Evolutionary conservation across 1,140 invertebrate species (phyloP), one percentile per base, ranked within the genome.

Genomic region (Drosophila repletoides): DNA sequence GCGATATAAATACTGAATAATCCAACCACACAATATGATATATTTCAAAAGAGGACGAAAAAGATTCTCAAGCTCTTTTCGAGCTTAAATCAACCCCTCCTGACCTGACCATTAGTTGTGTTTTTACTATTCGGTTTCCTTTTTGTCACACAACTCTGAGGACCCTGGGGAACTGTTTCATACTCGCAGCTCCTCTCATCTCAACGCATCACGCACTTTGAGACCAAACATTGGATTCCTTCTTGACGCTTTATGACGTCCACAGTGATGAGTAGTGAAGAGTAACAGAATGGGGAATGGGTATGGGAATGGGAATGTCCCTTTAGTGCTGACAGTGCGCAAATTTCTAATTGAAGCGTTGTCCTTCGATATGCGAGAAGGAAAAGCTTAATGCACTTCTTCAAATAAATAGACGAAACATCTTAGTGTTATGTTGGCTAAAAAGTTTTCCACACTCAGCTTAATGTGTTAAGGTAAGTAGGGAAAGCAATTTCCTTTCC

Each of bases 341-440:
- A 58, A 67, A 63, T 56, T 76, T 81, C 67, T 80, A 80, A 81
- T 80, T 81, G 75, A 79, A 79, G 69, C 45, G 14, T 40, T 14
- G 14, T 12, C 33, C 7, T n/a, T 21, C 26, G 24, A 43, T 71
- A 80, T 66, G 59, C 55, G 49, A 64, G 29, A 24, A 7, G 31
- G 5, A 14, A 63, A 22, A 40, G 31, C 33, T 43, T 43, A 56
- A 55, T 43, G 33, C 21, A 15, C 22, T n/a, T 9, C 19, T 15
- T 15, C 7, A 40, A 28, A 36, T 19, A 48, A 33, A 33, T 17
- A 22, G n/a, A 24, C 26, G 19, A 40, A 40, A 33, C 22, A 56
- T 55, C 49, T 64, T 46, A 38, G 31, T n/a, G n/a, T n/a, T n/a
- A 1, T 28, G 31, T 17, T n/a, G n/a, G n/a, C n/a, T n/a, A n/a